A percentile compares a stretch with the other conserved stretches of the same genome.
Evolutionary conservation across 2,113 vertebrate species (phyloP).

Genomic region (Trematomus loennbergii): DNA sequence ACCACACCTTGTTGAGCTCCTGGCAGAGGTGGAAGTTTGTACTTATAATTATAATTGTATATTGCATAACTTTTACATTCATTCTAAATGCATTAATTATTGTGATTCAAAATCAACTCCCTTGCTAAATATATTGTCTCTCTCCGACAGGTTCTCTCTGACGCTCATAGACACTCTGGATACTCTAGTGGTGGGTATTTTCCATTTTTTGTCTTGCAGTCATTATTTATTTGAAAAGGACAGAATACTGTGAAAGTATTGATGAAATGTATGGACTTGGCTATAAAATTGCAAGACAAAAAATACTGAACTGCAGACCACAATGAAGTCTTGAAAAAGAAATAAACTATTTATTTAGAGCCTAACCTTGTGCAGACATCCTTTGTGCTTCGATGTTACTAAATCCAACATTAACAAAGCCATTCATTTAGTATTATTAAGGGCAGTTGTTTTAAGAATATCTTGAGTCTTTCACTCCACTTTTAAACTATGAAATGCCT

Average conservation of each 20-base stretch:
- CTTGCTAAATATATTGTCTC: slow-evolving; percentile 14
- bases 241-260: not conserved
- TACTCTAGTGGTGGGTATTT: slow-evolving; percentile 90
- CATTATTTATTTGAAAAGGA: not conserved
- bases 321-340: too few species aligned
- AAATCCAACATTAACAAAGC: not conserved
- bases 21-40: not conserved
- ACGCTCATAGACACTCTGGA: slow-evolving; percentile 98
- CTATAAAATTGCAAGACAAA: too few species aligned
- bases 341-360: too few species aligned
- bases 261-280: not conserved
- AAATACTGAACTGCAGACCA: too few species aligned
- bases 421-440: not conserved
- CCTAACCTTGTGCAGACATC: too few species aligned
- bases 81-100: not conserved
- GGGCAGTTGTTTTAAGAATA: not conserved
- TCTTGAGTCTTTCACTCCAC: not conserved
- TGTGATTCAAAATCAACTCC: too few species aligned
- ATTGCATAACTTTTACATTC: not conserved
- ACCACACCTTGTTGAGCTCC: not conserved
- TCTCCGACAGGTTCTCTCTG: slow-evolving; percentile 91
- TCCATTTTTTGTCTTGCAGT: not conserved
- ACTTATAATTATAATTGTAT: not conserved
- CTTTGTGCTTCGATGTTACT: not conserved
- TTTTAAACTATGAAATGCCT: not conserved